Percentiles rank a stretch among this genome's conserved stretches.
These are phyloP conservation scores for Tenthredo mesomela DNA, from an alignment of 2,888 invertebrate genomes.

Conservation along the genomic window DNA sequence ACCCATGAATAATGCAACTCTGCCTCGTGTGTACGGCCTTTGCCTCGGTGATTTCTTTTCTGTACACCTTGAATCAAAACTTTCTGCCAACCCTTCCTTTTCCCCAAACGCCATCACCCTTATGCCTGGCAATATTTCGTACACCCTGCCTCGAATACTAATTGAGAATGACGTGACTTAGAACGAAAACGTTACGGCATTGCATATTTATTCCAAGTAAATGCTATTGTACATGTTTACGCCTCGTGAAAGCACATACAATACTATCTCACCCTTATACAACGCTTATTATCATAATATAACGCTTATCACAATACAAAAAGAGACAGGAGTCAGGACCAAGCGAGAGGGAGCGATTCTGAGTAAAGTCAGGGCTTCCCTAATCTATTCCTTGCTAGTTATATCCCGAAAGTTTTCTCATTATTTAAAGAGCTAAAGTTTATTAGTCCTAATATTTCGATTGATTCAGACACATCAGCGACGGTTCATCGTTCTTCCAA, in stretches of 20 bases:
- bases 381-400: constrained; percentile 31
- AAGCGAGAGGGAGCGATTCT: not conserved
- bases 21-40: constrained; percentile 34
- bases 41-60: constrained; percentile 25
- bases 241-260: not conserved
- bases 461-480: not conserved
- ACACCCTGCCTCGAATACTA: constrained; percentile 17
- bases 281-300: not conserved
- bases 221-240: constrained; percentile 8
- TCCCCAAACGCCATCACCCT: not conserved
- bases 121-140: constrained; percentile 18
- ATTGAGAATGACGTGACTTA: constrained; percentile 32
- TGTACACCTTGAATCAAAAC: constrained; percentile 23
- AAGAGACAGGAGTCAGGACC: not conserved
- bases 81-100: constrained; percentile 11
- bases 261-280: not conserved
- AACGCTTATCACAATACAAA: not conserved
- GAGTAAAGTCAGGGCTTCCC: not conserved
- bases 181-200: constrained; percentile 1
- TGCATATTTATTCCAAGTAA: constrained; percentile 4
- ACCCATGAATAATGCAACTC: constrained; percentile 44
- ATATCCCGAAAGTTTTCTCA: constrained; percentile 24
- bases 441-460: not conserved
- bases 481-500: not conserved
- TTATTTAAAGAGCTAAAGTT: constrained; percentile 11